Percentiles rank a stretch among this genome's conserved stretches.
These are phyloP conservation scores for Chamaea fasciata DNA, from an alignment of 2,113 vertebrate genomes.

Conservation along the genomic window DNA sequence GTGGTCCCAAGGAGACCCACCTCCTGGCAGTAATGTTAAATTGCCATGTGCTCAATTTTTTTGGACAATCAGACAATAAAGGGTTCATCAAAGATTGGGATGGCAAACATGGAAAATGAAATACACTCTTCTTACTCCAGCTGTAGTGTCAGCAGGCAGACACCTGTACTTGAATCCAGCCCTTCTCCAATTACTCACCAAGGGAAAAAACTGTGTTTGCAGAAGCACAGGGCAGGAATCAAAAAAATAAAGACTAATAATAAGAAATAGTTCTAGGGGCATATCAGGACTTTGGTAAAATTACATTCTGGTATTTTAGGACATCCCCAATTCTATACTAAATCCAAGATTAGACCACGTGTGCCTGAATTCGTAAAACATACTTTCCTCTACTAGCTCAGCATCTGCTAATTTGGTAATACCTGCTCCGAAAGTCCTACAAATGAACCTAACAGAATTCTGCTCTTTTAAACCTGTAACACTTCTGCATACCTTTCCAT, in stretches of 20 bases:
- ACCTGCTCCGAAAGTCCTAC: neutral
- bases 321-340: neutral
- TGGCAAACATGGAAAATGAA: neutral
- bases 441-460: neutral
- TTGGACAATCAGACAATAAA: neutral
- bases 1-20: neutral
- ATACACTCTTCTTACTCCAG: neutral
- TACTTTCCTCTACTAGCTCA: neutral
- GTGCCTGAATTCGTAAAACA: neutral
- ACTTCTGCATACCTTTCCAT: neutral
- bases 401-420: neutral
- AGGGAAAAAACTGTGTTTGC: neutral
- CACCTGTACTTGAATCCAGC: neutral
- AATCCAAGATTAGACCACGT: neutral
- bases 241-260: constrained; percentile 12
- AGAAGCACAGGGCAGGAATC: neutral
- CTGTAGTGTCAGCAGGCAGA: neutral
- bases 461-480: neutral
- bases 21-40: neutral
- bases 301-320: neutral
- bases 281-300: neutral
- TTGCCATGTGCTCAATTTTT: neutral
- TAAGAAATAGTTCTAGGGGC: neutral
- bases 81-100: neutral
- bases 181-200: neutral